Percentiles rank a stretch among this genome's conserved stretches.
These are phyloP conservation scores for Idaea straminata DNA, from an alignment of 2,888 invertebrate species.

Conservation along the genomic window DNA sequence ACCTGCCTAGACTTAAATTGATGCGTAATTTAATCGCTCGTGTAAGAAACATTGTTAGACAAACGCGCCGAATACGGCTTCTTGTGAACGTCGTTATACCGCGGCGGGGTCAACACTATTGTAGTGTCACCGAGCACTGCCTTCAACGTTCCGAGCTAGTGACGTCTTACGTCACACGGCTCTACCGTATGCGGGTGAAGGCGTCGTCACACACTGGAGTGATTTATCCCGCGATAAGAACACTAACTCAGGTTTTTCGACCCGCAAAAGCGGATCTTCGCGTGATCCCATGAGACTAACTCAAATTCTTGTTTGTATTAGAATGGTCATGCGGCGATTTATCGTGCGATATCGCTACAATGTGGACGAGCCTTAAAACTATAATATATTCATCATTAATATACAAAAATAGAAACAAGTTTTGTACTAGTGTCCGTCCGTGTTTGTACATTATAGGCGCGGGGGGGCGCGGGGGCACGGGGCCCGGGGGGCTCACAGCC, in stretches of 20 bases:
- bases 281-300: no score
- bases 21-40: not conserved
- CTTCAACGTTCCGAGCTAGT: not conserved
- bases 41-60: slow-evolving; percentile 15
- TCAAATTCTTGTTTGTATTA: no score
- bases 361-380: slow-evolving; percentile 45
- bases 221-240: not conserved
- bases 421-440: slow-evolving; percentile 75
- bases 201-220: not conserved
- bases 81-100: slow-evolving; percentile 20
- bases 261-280: no score
- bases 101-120: not conserved
- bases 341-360: not conserved
- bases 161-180: not conserved
- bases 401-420: slow-evolving; percentile 80
- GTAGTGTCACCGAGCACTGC: not conserved
- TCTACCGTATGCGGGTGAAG: not conserved
- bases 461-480: slow-evolving; percentile 45
- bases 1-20: not conserved
- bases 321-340: not conserved
- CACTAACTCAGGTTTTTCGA: no score
- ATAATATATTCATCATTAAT: slow-evolving; percentile 67
- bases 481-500: slow-evolving; percentile 45
- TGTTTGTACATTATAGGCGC: slow-evolving; percentile 71
- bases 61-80: slow-evolving; percentile 51